Conservation (phyloP, 2,113 vertebrate genomes). For the Eulacestoma nigropectus region DNA sequence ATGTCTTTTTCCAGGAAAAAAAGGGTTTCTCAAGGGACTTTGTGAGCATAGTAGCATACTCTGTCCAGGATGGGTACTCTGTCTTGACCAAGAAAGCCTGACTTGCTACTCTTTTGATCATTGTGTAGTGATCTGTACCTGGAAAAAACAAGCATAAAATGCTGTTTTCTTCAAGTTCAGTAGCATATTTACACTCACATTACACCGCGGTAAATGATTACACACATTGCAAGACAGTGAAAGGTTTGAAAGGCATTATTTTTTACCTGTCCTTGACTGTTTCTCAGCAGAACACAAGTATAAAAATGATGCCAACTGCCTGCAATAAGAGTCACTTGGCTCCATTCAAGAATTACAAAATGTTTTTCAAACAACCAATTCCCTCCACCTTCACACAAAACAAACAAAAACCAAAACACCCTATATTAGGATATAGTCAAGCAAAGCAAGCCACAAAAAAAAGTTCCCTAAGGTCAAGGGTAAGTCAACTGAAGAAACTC, state of each 20-base stretch:
- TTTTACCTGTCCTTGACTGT: not conserved
- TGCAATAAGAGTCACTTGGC: not conserved
- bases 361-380: not conserved
- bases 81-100: not conserved
- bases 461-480: not conserved
- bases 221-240: not conserved
- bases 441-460: not conserved
- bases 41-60: not conserved
- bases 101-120: not conserved
- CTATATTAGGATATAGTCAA: not conserved
- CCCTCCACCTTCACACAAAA: not conserved
- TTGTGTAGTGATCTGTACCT: not conserved
- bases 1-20: not conserved
- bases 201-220: not conserved
- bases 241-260: not conserved
- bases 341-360: not conserved
- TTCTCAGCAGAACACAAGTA: not conserved
- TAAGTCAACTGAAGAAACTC: not conserved
- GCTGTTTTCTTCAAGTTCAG: not conserved
- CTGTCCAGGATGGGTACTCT: not conserved
- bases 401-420: not conserved
- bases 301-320: not conserved
- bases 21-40: not conserved
- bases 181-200: conserved; percentile 8
- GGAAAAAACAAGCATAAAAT: conserved; percentile 42